A percentile compares a stretch with the other conserved stretches of the same genome.
Conservation (phyloP, 2,113 vertebrate genomes). For the Pipra filicauda region DNA sequence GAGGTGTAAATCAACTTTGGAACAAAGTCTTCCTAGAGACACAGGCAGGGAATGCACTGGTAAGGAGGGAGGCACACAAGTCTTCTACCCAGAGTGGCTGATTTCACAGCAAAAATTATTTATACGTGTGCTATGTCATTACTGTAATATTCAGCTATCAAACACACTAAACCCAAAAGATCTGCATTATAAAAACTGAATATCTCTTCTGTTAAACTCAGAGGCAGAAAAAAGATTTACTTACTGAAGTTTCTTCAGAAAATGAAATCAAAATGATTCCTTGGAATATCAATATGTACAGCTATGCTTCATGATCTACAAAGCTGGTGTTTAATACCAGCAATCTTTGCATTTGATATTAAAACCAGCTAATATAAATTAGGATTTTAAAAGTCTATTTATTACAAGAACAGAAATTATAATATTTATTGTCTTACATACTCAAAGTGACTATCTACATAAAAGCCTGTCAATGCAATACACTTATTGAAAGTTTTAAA, state of each 20-base stretch:
- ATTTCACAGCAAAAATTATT: background rate
- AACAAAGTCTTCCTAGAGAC: background rate
- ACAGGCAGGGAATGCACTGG: background rate
- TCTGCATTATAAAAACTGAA: background rate
- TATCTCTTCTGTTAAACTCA: background rate
- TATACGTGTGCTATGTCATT: background rate
- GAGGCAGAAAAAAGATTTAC: background rate
- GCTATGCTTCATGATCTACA: background rate
- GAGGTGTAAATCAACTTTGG: background rate
- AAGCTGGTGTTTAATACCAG: background rate
- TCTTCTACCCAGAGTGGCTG: background rate
- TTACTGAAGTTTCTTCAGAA: background rate
- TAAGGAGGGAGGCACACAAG: background rate
- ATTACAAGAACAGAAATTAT: background rate
- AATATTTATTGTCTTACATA: background rate
- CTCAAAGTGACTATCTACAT: background rate
- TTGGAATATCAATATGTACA: background rate
- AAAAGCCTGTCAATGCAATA: background rate
- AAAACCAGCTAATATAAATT: background rate
- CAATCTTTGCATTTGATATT: background rate
- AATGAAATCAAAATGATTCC: background rate
- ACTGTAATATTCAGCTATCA: background rate
- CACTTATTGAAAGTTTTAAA: background rate
- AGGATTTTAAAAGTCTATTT: background rate
- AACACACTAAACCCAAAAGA: background rate